Evolutionary conservation across 1,140 invertebrate species (phyloP), one percentile per base, ranked within the genome.

Genomic region (Pseudomyrmex flavicornis): DNA sequence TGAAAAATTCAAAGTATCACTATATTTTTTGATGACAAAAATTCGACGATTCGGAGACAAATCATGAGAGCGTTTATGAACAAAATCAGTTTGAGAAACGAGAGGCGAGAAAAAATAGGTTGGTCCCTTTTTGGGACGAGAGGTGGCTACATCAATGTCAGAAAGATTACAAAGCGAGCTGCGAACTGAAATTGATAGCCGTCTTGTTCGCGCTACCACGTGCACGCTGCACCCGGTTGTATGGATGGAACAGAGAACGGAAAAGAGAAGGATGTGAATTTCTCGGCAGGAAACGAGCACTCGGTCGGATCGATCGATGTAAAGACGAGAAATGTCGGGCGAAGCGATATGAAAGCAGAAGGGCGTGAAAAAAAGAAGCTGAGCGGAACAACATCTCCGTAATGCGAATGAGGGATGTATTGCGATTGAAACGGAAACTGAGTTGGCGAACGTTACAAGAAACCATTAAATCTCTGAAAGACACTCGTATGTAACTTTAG

Each of bases 151-250:
- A 83, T 69, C 70, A 70, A 52, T 65, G 52, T 70, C 20, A 74
- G 69, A 56, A 87, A 85, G 85, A 87, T 87, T 87, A 87, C 85
- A 87, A 87, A 87, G 84, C 70, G 85, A 83, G 65, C 46, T 52
- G 54, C 65, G 84, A 87, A 87, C 83, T 87, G 70, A 87, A 85
- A 87, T 87, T 87, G 85, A 87, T 87, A 87, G 84, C 84, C 70
- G 52, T 26, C 46, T 61, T 66, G 52, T 85, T 52, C 35, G 13
- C 15, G 84, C 84, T 85, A 86, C 84, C 84, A 87, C 77, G 85
- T 58, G 72, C 84, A 82, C 82, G 83, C 70, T 83, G 46, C 70
- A 62, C 26, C 56, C 20, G 22, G 48, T 3, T 48, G 68, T 61
- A 35, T 17, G 20, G 35, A 58, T 15, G 10, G 50, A 63, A 54